Conservation (phyloP, 2,797 vertebrate genomes). For the Artibeus jamaicensis region DNA sequence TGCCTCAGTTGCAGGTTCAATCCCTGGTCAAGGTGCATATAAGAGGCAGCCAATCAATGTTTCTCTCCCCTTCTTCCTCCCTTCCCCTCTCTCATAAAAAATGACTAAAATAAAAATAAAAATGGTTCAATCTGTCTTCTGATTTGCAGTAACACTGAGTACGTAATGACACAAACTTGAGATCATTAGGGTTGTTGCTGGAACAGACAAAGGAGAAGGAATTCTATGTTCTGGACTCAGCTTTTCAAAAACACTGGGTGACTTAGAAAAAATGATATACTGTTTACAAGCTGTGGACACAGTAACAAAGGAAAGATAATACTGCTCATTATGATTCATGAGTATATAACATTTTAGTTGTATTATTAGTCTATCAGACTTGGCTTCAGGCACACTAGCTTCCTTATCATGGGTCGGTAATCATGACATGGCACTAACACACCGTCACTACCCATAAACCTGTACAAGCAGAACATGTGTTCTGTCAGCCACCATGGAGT, state of each 20-base stretch:
- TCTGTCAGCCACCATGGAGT: not conserved
- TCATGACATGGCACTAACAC: not conserved
- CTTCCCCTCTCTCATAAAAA: not conserved
- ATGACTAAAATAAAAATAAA: not conserved
- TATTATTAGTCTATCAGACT: not conserved
- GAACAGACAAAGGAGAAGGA: not conserved
- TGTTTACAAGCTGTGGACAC: conserved; percentile 10
- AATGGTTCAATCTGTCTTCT: not conserved
- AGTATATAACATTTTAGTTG: not conserved
- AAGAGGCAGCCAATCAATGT: not conserved
- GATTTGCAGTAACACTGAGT: not conserved
- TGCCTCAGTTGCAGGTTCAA: not conserved
- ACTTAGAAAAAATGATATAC: not conserved
- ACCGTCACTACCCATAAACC: not conserved
- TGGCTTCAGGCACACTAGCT: not conserved
- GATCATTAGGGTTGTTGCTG: not conserved
- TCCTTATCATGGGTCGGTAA: not conserved
- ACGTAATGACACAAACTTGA: not conserved
- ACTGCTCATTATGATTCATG: not conserved
- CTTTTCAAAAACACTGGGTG: not conserved
- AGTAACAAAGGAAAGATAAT: conserved; percentile 5
- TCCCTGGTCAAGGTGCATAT: not conserved
- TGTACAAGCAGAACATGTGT: not conserved
- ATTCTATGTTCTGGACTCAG: not conserved
- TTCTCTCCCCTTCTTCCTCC: not conserved